These are phyloP conservation scores for Zeuzera pyrina DNA, from an alignment of 2,888 invertebrate species.

Conservation along the genomic window DNA sequence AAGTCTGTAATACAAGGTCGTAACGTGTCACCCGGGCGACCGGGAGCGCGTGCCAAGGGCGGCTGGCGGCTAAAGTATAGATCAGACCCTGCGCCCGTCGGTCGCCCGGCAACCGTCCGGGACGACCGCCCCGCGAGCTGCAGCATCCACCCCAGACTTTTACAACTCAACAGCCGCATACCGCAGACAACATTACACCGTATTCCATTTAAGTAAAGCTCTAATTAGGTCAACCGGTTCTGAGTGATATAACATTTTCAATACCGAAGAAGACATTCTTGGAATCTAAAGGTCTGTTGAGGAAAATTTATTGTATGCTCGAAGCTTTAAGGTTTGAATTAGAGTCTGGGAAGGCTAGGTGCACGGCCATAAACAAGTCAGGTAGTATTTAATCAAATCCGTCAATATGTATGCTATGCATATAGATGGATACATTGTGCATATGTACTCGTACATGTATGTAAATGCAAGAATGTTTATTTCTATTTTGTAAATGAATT, in stretches of 20 bases:
- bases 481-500: no score
- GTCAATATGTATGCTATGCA: no score
- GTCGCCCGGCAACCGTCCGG: conserved; percentile 24
- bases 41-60: conserved; percentile 24
- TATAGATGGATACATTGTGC: no score
- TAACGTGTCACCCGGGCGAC: conserved; percentile 21
- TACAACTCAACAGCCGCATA: conserved; percentile 3
- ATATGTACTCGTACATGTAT: no score
- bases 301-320: conserved; percentile 7
- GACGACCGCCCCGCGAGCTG: conserved; percentile 4
- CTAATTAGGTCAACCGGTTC: conserved; percentile 7
- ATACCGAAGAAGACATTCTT: conserved; percentile 2
- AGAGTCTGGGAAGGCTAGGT: neutral
- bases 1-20: conserved; percentile 29
- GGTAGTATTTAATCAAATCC: no score
- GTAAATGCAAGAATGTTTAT: no score
- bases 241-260: conserved; percentile 5
- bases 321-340: conserved; percentile 1
- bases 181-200: neutral
- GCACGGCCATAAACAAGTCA: no score
- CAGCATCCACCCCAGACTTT: neutral
- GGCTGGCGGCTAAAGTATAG: no score
- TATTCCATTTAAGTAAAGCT: neutral
- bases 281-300: neutral
- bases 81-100: conserved; percentile 7